Conservation (phyloP, 2,113 vertebrate species). For the Solea senegalensis region DNA sequence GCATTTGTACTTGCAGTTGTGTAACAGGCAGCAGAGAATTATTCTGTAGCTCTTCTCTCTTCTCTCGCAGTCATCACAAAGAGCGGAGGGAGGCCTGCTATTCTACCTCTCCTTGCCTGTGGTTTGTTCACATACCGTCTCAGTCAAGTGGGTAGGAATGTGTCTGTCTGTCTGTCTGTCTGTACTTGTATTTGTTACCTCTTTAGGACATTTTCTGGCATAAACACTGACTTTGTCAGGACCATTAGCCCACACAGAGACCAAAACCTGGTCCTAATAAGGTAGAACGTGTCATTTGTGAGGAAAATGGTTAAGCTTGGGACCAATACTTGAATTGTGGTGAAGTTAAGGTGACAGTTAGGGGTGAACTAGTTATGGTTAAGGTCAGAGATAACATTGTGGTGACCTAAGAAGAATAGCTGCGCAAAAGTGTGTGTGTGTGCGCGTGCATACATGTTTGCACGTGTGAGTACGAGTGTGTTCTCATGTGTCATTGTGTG, state of each 20-base stretch:
- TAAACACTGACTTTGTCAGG: no score
- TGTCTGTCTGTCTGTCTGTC: constrained; percentile 60
- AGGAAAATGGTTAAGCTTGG: no score
- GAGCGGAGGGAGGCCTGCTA: constrained; percentile 73
- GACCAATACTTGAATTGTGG: no score
- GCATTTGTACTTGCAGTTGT: constrained; percentile 22
- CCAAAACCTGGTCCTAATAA: no score
- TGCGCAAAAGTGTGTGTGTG: constrained; percentile 7
- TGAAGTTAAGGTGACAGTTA: no score
- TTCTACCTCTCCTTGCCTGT: constrained; percentile 77
- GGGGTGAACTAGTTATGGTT: no score
- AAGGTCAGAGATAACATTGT: no score
- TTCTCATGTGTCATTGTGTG: no score
- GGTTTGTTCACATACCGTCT: constrained; percentile 81
- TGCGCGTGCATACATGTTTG: constrained; percentile 3
- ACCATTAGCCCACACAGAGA: no score
- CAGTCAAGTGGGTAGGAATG: constrained; percentile 72
- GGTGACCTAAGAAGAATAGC: no score
- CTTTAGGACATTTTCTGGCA: no score
- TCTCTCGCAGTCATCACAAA: constrained; percentile 78
- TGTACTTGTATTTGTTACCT: constrained; percentile 26
- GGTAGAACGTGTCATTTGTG: no score
- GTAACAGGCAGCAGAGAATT: constrained; percentile 32
- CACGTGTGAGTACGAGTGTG: not conserved
- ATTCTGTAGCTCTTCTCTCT: constrained; percentile 56